These are phyloP conservation scores for Carabus problematicus DNA, from an alignment of 2,888 invertebrate species.

Conservation along the genomic window DNA sequence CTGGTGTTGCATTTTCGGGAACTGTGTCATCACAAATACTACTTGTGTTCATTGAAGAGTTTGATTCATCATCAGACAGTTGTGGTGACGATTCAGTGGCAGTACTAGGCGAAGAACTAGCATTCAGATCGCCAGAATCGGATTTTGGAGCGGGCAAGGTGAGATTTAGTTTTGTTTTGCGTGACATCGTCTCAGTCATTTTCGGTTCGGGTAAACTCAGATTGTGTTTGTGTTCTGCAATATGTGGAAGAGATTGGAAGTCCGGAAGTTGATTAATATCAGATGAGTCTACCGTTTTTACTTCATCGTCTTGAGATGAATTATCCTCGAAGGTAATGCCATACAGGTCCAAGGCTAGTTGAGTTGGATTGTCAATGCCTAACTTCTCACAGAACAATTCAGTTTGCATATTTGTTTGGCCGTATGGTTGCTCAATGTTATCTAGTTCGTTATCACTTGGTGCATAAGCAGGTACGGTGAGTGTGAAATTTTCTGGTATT, in stretches of 20 bases:
- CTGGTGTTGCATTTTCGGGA: slow-evolving; percentile 41
- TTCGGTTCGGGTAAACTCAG: slow-evolving; percentile 53
- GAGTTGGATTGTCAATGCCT: slow-evolving; percentile 83
- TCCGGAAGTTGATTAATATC: slow-evolving; percentile 9
- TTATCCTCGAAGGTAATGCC: slow-evolving; percentile 51
- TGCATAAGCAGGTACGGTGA: slow-evolving; percentile 73
- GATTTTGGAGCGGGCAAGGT: slow-evolving; percentile 35
- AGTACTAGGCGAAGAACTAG: slow-evolving; percentile 13
- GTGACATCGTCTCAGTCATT: slow-evolving; percentile 17
- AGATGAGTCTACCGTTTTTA: slow-evolving; percentile 46
- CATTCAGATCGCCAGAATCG: slow-evolving; percentile 19
- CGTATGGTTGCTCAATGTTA: slow-evolving; percentile 58
- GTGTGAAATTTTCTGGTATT: slow-evolving; percentile 81
- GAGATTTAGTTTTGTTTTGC: slow-evolving; percentile 28
- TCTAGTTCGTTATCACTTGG: slow-evolving; percentile 51
- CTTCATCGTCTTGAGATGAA: slow-evolving; percentile 48
- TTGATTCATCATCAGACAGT: slow-evolving; percentile 18
- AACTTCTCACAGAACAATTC: slow-evolving; percentile 70
- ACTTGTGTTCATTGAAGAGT: slow-evolving; percentile 30
- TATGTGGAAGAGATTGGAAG: slow-evolving; percentile 25
- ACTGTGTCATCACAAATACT: slow-evolving; percentile 24
- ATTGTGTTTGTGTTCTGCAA: slow-evolving; percentile 46
- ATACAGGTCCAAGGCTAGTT: slow-evolving; percentile 64
- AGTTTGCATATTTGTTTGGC: slow-evolving; percentile 74
- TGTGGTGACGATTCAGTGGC: slow-evolving; percentile 28